Evolutionary conservation across 2,797 vertebrate genomes (phyloP), one percentile per base, ranked within the genome.

Genomic region (Cyprinodon diabolis): DNA sequence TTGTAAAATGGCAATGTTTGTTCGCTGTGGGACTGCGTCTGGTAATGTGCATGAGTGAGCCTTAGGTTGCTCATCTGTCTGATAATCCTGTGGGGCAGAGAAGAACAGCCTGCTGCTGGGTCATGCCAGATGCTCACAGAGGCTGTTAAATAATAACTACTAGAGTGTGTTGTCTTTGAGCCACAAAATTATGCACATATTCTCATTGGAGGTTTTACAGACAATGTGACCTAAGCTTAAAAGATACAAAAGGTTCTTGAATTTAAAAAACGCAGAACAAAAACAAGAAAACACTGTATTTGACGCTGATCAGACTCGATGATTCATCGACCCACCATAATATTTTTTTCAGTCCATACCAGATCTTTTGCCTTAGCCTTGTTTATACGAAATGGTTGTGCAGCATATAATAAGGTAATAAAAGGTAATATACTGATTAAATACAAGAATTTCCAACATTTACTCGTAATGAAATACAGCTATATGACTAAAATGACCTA

Each of bases 31-130:
- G 78, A 76, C 49, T 72, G 30, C 2, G 60, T 80, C 49, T 79
- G 75, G 51, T 73, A 66, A 66, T 35, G 76, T 81, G 71, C 13
- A 23, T 25, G 37, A 5, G 43, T 49, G 65, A 84, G 78, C 86
- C 86, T 86, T 81, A 81, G 84, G 90, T 81, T 83, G 68, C 81
- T 89, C 90, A 89, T 91, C 90, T 91, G 90, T 84, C 86, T 72
- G 85, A 77, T 76, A 15, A 3, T 79, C 74, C 90, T 89, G 72
- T 25, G 72, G 89, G 86, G 88, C 76, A 63, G 60, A 74, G 79
- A 62, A 57, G 63, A 78, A 72, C 80, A 74, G 71, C 58, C 69
- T 69, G 80, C 74, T 13, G 47, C 35, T 9, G 76, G 84, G 71
- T 37, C 6, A 2, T 8, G 78, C 75, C 91, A 93, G 90, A 91